Evolutionary conservation across 2,888 invertebrate genomes (phyloP), one percentile per base, ranked within the genome.

Genomic region (Hirtodrosophila cameraria): DNA sequence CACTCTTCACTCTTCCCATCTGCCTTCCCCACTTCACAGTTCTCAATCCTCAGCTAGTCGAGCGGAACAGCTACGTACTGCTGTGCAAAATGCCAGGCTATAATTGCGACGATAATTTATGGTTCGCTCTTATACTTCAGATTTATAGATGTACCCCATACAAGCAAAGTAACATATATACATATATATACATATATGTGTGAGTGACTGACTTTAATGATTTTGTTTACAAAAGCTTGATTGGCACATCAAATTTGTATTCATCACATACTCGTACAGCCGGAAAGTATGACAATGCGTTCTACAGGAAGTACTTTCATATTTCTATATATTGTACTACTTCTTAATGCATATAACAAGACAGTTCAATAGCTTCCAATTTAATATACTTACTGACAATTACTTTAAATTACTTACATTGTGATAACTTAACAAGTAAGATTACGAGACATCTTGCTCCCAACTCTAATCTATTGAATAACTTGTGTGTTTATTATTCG

Each of bases 81-180:
- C 61, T 72, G 75, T 79, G 83, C 83, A 53, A 83, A 79, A 66
- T 59, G 77, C 53, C 72, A 61, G 66, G 66, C 72, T 66, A 78
- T 84, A 81, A 81, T 81, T 84, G 80, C 84, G 67, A 48, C 45
- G 35, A 62, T 84, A 78, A 81, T 84, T 81, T 81, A 81, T 78
- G 81, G 58, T 43, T 36, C 15, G 50, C 68, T 64, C 58, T 60
- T 72, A 52, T 58, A 61, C 58, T 43, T 50, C 75, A 74, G 60
- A 79, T 73, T 79, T 70, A 73, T 75, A 70, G 60, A 61, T 57
- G 62, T 62, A n/a, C n/a, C n/a, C n/a, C n/a, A n/a, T n/a, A n/a
- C n/a, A n/a, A n/a, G n/a, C n/a, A n/a, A n/a, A n/a, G n/a, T n/a
- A n/a, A n/a, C n/a, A n/a, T n/a, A n/a, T n/a, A 16, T 52, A 33